Percentiles rank a stretch among this genome's conserved stretches.
Evolutionary conservation across 2,113 vertebrate species (phyloP).

Genomic region (Notechis scutatus): DNA sequence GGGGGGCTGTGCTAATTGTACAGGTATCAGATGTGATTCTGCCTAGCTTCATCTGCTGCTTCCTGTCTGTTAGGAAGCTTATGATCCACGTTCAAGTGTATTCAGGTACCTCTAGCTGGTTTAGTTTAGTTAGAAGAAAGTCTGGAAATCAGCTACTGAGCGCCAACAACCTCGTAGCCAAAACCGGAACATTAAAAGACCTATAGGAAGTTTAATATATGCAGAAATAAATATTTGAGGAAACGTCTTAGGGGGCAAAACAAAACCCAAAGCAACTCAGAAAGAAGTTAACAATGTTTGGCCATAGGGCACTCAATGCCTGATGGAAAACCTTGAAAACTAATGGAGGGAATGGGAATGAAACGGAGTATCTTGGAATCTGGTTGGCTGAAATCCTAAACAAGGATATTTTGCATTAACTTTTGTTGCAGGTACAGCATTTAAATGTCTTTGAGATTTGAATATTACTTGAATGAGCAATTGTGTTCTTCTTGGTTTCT

Average conservation of each 20-base stretch:
- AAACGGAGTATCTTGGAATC: neutral
- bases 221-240: neutral
- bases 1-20: no score
- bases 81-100: no score
- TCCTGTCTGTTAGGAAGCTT: no score
- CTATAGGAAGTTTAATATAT: neutral
- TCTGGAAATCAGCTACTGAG: neutral
- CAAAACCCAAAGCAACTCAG: neutral
- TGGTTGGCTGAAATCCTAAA: neutral
- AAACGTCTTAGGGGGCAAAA: neutral
- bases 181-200: neutral
- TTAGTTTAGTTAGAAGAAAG: no score
- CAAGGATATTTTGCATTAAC: neutral
- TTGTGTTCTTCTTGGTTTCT: neutral
- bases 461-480: neutral
- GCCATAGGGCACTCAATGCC: neutral
- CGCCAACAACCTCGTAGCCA: neutral
- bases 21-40: no score
- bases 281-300: neutral
- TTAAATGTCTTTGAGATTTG: neutral
- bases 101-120: no score
- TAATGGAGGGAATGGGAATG: neutral
- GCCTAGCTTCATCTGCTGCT: no score
- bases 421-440: neutral
- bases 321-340: neutral